A percentile compares a stretch with the other conserved stretches of the same genome.
Evolutionary conservation across 1,140 invertebrate species (phyloP).

Genomic region (Zaprionus nigranus): DNA sequence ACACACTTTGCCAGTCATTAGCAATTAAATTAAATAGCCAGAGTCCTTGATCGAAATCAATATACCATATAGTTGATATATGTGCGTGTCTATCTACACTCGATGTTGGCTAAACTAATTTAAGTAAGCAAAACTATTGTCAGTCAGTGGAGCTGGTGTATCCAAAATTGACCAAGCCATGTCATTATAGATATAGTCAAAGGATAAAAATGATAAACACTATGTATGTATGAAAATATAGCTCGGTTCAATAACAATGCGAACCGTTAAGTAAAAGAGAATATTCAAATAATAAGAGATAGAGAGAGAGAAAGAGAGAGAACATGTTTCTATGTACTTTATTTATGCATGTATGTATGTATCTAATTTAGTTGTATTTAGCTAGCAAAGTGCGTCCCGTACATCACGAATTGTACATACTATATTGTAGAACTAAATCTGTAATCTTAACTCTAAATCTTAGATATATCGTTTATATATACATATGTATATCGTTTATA

Average conservation of each 20-base stretch:
- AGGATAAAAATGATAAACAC: not conserved
- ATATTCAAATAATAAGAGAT: not conserved
- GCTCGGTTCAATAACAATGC: not conserved
- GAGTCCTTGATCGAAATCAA: constrained; percentile 4
- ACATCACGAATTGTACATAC: constrained; percentile 28
- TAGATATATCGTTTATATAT: constrained; percentile 7
- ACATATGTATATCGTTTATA: not conserved
- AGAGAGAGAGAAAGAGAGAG: not conserved
- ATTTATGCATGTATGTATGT: constrained; percentile 5
- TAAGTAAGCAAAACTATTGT: constrained; percentile 20
- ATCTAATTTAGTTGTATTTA: constrained; percentile 20
- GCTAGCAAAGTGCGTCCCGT: constrained; percentile 27
- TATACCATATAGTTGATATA: not conserved
- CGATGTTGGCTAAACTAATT: constrained; percentile 25
- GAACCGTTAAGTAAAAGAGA: not conserved
- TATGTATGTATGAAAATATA: not conserved
- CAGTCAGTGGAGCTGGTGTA: constrained; percentile 49
- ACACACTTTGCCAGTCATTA: constrained; percentile 18
- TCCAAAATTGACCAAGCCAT: constrained; percentile 58
- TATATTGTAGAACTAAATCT: not conserved
- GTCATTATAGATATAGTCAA: constrained; percentile 38
- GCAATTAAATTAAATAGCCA: constrained; percentile 2
- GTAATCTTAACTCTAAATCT: constrained; percentile 7
- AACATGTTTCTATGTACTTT: not conserved
- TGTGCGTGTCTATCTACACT: constrained; percentile 14